Conservation (phyloP, 1,140 invertebrate species). For the Cylas formicarius region DNA sequence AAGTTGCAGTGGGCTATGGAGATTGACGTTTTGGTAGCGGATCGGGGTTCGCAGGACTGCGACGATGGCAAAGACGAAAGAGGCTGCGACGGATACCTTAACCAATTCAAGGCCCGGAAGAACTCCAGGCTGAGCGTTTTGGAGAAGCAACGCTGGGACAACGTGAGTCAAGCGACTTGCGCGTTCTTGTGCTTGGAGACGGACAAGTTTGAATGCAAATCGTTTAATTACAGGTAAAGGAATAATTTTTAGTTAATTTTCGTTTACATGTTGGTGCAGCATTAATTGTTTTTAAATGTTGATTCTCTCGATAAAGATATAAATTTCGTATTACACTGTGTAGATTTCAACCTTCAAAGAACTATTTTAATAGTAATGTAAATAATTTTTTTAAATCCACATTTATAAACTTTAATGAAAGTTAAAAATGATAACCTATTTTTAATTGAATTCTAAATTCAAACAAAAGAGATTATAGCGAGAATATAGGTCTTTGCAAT, state of each 20-base stretch:
- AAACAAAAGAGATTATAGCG: too few relatives aligned
- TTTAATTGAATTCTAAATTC: too few relatives aligned
- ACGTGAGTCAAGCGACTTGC: conserved; percentile 50
- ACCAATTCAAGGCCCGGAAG: conserved; percentile 40
- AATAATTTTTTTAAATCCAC: too few relatives aligned
- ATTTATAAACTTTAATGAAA: too few relatives aligned
- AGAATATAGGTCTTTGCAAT: too few relatives aligned
- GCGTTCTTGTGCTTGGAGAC: conserved; percentile 52
- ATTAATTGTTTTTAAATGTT: neutral
- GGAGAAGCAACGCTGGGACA: conserved; percentile 52
- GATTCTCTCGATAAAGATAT: too few relatives aligned
- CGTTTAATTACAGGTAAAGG: conserved; percentile 55
- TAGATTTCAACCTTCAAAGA: too few relatives aligned
- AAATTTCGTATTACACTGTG: too few relatives aligned
- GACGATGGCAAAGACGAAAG: conserved; percentile 55
- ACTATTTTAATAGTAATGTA: too few relatives aligned
- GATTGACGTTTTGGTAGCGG: neutral
- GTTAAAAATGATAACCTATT: too few relatives aligned
- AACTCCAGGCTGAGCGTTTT: conserved; percentile 41
- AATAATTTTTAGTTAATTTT: conserved; percentile 7
- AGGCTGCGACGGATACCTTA: conserved; percentile 33
- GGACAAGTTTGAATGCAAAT: conserved; percentile 51
- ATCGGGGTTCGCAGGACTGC: conserved; percentile 54
- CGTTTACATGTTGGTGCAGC: neutral
- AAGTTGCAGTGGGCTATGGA: conserved; percentile 1